phyloP scores from a whole-genome alignment of 2,113 vertebrate species.

The Protobothrops mucrosquamatus region DNA sequence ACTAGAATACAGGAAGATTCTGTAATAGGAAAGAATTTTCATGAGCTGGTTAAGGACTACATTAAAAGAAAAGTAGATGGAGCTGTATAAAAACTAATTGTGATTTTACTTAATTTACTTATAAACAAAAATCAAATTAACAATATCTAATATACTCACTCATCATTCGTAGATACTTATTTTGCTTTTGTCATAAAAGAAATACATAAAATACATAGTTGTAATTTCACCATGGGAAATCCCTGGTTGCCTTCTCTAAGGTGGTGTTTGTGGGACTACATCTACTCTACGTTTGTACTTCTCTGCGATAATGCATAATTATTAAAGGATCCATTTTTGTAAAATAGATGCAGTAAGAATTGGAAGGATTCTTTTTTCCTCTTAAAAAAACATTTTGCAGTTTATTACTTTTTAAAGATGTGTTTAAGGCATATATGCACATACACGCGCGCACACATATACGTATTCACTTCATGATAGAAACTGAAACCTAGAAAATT shows the following conservation, averaged over 20 bases:
- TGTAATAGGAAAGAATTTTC: neutral
- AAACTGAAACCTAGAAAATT: neutral
- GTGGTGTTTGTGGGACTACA: neutral
- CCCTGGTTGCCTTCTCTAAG: neutral
- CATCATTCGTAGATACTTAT: neutral
- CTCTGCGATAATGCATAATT: neutral
- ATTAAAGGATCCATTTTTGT: neutral
- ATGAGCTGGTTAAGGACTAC: neutral
- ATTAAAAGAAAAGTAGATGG: neutral
- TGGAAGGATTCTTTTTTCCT: neutral
- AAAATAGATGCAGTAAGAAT: neutral
- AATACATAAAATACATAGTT: neutral
- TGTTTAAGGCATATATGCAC: neutral
- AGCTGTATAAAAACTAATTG: neutral
- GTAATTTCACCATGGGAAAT: neutral
- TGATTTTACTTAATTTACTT: neutral
- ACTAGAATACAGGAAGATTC: neutral
- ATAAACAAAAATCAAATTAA: neutral
- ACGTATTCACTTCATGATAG: neutral
- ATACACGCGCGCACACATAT: accelerated
- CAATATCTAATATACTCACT: neutral
- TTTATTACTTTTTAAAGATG: neutral
- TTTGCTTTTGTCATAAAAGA: neutral
- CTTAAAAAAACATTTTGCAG: neutral
- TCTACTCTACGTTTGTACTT: neutral